These are phyloP conservation scores for Yponomeuta cagnagella DNA, from an alignment of 2,888 invertebrate genomes.

Conservation along the genomic window DNA sequence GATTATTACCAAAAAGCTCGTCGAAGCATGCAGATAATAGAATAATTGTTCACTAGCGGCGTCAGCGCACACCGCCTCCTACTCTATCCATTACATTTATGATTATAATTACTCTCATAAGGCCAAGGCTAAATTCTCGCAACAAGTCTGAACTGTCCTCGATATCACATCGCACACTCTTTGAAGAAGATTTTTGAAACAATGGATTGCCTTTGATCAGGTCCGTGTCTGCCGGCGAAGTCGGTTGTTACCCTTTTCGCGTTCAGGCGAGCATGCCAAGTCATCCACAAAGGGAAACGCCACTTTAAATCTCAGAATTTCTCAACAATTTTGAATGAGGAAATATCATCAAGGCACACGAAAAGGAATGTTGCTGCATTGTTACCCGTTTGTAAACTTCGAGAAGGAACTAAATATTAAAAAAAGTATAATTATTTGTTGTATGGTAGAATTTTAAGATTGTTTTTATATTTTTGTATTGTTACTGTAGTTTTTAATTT, in stretches of 20 bases:
- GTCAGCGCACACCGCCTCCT: constrained; percentile 59
- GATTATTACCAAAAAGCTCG: constrained; percentile 76
- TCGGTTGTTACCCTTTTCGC: constrained; percentile 5
- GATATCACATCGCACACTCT: constrained; percentile 12
- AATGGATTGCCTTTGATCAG: constrained; percentile 8
- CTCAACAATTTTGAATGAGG: constrained; percentile 12
- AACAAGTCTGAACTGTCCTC: constrained; percentile 45
- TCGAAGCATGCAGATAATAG: constrained; percentile 75
- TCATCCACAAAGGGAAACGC: constrained; percentile 11
- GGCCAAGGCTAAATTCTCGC: constrained; percentile 77
- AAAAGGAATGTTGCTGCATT: constrained; percentile 39
- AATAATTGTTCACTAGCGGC: constrained; percentile 68
- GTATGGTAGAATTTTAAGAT: too few relatives aligned
- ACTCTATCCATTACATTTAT: constrained; percentile 54
- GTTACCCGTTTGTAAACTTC: constrained; percentile 30
- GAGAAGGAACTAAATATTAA: constrained; percentile 35
- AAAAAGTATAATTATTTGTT: constrained; percentile 11
- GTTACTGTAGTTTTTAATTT: too few relatives aligned
- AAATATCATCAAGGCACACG: constrained; percentile 55
- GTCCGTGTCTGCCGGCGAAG: not conserved
- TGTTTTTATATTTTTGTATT: too few relatives aligned
- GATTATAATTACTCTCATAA: constrained; percentile 75
- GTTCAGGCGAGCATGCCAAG: not conserved
- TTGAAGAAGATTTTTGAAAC: constrained; percentile 1
- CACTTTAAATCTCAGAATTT: constrained; percentile 9